phyloP scores from a whole-genome alignment of 1,140 invertebrate species.

The Elymnias hypermnestra region DNA sequence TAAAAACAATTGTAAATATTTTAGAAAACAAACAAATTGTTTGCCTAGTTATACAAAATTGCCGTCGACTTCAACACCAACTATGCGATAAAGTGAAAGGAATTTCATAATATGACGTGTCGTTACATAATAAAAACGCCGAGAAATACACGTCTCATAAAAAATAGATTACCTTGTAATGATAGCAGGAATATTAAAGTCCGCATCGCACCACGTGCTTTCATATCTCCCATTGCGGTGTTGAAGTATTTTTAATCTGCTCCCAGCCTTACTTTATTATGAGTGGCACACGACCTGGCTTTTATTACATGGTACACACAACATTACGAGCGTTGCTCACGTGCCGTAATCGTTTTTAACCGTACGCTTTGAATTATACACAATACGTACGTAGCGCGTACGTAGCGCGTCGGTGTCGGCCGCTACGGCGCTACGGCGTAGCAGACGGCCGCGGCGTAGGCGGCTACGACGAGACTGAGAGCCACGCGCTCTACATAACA shows the following conservation, averaged over 20 bases:
- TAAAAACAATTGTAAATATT: too few relatives aligned
- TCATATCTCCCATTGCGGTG: constrained; percentile 6
- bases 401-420: constrained; percentile 8
- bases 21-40: too few relatives aligned
- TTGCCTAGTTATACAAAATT: too few relatives aligned
- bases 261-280: neutral
- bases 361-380: neutral
- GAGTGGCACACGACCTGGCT: neutral
- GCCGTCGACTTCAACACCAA: too few relatives aligned
- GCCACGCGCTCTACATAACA: constrained; percentile 12
- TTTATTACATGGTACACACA: constrained; percentile 1
- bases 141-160: neutral
- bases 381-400: constrained; percentile 1
- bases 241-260: neutral
- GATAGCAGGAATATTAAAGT: constrained; percentile 17
- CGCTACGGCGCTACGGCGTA: constrained; percentile 8
- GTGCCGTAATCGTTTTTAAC: neutral
- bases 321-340: neutral
- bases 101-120: too few relatives aligned
- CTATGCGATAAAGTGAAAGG: too few relatives aligned
- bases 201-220: constrained; percentile 9
- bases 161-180: constrained; percentile 14
- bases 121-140: neutral
- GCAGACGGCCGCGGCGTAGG: constrained; percentile 6
- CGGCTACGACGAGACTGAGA: constrained; percentile 14